phyloP scores from a whole-genome alignment of 2,113 vertebrate genomes.

The Chinchilla lanigera region DNA sequence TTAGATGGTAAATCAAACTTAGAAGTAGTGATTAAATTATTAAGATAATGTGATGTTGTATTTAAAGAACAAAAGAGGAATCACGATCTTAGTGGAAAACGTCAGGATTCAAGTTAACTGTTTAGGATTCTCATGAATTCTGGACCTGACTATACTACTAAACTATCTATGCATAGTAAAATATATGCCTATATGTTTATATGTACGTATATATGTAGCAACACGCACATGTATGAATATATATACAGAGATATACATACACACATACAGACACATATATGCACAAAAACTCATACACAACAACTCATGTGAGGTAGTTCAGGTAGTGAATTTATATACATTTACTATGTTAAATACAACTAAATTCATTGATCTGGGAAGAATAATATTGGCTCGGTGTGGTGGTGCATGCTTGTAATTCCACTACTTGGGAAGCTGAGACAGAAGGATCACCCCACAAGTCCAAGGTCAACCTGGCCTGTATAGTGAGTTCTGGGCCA shows the following conservation, averaged over 20 bases:
- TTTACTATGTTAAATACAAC: background rate
- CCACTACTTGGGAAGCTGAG: background rate
- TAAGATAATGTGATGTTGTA: background rate
- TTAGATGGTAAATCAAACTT: background rate
- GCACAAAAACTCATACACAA: background rate
- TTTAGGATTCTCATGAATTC: background rate
- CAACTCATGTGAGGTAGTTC: background rate
- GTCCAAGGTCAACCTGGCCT: background rate
- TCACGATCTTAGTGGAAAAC: background rate
- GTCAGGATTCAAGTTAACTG: background rate
- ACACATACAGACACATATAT: background rate
- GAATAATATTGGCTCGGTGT: background rate
- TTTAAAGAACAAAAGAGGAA: background rate
- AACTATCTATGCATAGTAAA: background rate
- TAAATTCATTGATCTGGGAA: background rate
- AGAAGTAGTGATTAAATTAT: slow-evolving; percentile 20
- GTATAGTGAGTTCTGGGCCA: background rate
- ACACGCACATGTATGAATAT: background rate
- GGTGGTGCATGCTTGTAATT: no score
- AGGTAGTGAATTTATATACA: background rate
- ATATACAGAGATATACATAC: background rate
- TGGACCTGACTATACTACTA: background rate
- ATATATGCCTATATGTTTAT: background rate
- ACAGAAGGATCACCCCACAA: background rate
- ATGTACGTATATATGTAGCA: background rate